phyloP scores from a whole-genome alignment of 2,888 invertebrate genomes.

The Pristionchus exspectatus region DNA sequence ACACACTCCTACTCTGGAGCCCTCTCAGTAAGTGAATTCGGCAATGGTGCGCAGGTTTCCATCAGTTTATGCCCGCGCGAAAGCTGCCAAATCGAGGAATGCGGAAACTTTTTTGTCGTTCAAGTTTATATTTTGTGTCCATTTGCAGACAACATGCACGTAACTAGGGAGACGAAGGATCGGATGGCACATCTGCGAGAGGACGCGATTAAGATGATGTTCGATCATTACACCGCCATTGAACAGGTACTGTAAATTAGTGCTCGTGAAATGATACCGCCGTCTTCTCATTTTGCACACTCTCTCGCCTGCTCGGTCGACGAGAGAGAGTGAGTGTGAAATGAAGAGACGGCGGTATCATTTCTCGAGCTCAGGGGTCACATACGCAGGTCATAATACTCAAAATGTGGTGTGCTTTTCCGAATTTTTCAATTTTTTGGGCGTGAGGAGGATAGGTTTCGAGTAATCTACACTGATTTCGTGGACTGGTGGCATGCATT shows the following conservation, averaged over 20 bases:
- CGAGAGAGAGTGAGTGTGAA: no score
- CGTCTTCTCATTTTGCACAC: no score
- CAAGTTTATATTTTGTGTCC: background rate
- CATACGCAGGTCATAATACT: no score
- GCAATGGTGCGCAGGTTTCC: background rate
- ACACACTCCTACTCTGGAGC: conserved; percentile 72
- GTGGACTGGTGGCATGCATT: no score
- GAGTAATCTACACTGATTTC: no score
- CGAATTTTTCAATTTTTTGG: no score
- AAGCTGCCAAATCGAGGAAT: background rate
- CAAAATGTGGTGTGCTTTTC: no score
- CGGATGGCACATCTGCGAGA: conserved; percentile 67
- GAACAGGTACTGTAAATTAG: conserved; percentile 41
- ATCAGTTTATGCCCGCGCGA: background rate
- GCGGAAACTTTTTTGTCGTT: no score
- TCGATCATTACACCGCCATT: conserved; percentile 64
- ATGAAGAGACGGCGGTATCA: no score
- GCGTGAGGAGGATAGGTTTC: no score
- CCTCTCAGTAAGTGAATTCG: conserved; percentile 59
- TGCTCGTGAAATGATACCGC: background rate
- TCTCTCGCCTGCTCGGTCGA: no score
- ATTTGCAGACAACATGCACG: conserved; percentile 68
- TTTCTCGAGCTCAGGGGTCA: no score
- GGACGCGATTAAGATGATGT: conserved; percentile 71
- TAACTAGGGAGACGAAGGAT: conserved; percentile 61